These are phyloP conservation scores for Sminthurides aquaticus DNA, from an alignment of 2,888 invertebrate species.

Conservation along the genomic window DNA sequence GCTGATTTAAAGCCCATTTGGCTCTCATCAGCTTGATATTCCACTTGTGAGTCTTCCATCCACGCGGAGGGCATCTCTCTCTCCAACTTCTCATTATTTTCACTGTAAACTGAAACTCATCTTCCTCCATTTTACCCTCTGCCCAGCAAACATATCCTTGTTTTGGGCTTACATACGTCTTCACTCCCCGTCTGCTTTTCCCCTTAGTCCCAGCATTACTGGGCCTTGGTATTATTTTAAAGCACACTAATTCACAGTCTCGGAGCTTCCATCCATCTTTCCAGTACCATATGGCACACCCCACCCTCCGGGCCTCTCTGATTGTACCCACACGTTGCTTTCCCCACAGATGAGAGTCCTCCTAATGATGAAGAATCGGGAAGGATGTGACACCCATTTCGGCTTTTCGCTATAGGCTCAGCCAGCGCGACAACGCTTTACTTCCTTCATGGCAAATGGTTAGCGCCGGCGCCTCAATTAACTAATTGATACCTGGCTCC, in stretches of 20 bases:
- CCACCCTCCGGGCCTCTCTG: too few species aligned
- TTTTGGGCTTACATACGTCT: too few species aligned
- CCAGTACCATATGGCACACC: neutral
- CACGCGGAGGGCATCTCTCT: too few species aligned
- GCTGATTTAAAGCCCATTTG: slow-evolving; percentile 24
- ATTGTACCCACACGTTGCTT: neutral
- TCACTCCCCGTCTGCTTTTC: too few species aligned
- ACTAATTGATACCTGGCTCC: neutral
- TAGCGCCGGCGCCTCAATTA: neutral
- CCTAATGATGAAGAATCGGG: slow-evolving; percentile 19
- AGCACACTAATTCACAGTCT: too few species aligned
- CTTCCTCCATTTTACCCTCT: slow-evolving; percentile 3
- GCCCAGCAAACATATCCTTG: too few species aligned
- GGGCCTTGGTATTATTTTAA: too few species aligned
- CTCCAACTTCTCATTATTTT: slow-evolving; percentile 20
- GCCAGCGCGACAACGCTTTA: too few species aligned
- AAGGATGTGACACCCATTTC: neutral
- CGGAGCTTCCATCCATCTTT: neutral
- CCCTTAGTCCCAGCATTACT: too few species aligned
- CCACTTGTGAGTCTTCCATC: too few species aligned
- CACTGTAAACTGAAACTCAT: slow-evolving; percentile 23
- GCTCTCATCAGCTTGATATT: slow-evolving; percentile 14
- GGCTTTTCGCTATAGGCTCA: too few species aligned
- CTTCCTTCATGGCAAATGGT: neutral
- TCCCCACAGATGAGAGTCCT: slow-evolving; percentile 4